Percentiles rank a stretch among this genome's conserved stretches.
Evolutionary conservation across 2,888 invertebrate genomes (phyloP).

Genomic region (Ormia ochracea): DNA sequence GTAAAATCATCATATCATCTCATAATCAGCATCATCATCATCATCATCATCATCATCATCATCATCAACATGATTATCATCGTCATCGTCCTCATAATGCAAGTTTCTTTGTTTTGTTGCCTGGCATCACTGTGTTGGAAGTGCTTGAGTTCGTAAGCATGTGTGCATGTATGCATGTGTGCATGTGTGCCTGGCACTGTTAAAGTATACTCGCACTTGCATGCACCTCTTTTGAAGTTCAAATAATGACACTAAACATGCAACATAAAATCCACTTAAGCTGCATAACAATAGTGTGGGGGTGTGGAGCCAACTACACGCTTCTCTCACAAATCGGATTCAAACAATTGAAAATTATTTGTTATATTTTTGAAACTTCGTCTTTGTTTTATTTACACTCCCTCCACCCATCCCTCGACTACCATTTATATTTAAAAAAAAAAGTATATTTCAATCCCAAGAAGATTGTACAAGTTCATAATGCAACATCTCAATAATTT

Average conservation of each 20-base stretch:
- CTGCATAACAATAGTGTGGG: conserved; percentile 42
- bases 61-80: conserved; percentile 25
- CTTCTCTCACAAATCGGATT: background rate
- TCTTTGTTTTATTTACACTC: background rate
- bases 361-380: background rate
- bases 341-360: conserved; percentile 19
- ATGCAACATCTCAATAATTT: background rate
- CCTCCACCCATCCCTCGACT: no score
- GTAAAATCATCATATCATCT: background rate
- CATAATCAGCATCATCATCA: conserved; percentile 24
- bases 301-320: conserved; percentile 26
- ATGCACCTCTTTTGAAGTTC: conserved; percentile 58
- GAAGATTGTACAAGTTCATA: background rate
- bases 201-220: no score
- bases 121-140: no score
- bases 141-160: conserved; percentile 9
- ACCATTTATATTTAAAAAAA: no score
- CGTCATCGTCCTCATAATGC: background rate
- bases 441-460: background rate
- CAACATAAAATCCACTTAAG: conserved; percentile 51
- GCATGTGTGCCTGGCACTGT: conserved; percentile 1
- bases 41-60: conserved; percentile 21
- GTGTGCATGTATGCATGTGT: background rate
- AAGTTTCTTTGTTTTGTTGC: background rate
- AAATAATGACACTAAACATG: conserved; percentile 56